Conservation (phyloP, 2,888 invertebrate genomes). For the Argyra leucocephala region DNA sequence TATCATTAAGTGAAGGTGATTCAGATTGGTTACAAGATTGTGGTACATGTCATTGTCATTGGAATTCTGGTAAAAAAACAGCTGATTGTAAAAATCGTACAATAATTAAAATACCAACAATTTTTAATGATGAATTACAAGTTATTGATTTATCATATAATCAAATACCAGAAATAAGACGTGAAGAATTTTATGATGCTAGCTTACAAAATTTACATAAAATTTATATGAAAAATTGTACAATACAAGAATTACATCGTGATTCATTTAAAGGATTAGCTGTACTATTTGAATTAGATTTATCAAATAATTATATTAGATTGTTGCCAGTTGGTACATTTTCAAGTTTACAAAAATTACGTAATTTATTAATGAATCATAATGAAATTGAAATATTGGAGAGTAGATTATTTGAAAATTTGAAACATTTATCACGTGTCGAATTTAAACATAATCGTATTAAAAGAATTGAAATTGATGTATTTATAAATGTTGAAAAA, state of each 20-base stretch:
- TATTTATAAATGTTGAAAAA: constrained; percentile 60
- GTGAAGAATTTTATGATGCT: constrained; percentile 59
- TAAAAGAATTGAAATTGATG: constrained; percentile 56
- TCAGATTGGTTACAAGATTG: constrained; percentile 40
- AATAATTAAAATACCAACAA: constrained; percentile 60
- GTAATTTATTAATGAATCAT: constrained; percentile 62
- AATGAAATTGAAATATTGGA: constrained; percentile 66
- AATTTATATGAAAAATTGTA: constrained; percentile 64
- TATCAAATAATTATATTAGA: constrained; percentile 63
- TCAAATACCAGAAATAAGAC: constrained; percentile 54
- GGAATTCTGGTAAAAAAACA: constrained; percentile 74
- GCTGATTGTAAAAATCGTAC: constrained; percentile 65
- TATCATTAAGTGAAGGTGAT: constrained; percentile 23
- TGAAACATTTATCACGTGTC: constrained; percentile 64
- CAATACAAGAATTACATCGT: constrained; percentile 60
- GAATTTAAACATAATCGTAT: constrained; percentile 68
- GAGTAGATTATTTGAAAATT: constrained; percentile 64
- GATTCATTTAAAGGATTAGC: constrained; percentile 66
- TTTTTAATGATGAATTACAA: constrained; percentile 62
- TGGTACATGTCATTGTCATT: constrained; percentile 64
- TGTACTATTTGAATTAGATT: constrained; percentile 72
- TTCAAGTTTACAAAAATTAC: constrained; percentile 57
- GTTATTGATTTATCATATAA: constrained; percentile 65
- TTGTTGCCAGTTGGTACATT: constrained; percentile 61
- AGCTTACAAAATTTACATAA: constrained; percentile 73